phyloP scores from a whole-genome alignment of 2,113 vertebrate species.

The Halichoerus grypus region DNA sequence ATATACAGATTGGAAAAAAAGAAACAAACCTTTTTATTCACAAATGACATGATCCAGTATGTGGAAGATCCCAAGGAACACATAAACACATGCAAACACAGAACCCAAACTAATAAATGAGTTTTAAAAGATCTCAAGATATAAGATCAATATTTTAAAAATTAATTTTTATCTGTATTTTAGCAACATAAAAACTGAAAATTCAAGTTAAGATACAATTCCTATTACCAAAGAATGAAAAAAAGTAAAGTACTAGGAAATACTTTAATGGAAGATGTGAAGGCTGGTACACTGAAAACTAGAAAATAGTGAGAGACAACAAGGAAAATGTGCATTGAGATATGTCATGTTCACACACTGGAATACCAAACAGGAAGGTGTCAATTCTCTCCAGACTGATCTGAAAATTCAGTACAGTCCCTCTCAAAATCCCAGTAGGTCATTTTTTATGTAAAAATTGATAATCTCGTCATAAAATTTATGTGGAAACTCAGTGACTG shows the following conservation, averaged over 20 bases:
- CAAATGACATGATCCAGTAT: not conserved
- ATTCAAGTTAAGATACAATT: not conserved
- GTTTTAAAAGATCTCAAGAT: not conserved
- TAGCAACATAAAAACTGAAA: not conserved
- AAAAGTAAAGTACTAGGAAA: not conserved
- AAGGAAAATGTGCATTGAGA: not conserved
- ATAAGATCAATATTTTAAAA: not conserved
- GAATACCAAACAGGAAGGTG: not conserved
- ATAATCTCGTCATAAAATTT: not conserved
- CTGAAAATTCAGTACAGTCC: not conserved
- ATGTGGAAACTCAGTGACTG: not conserved
- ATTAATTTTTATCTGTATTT: not conserved
- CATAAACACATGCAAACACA: not conserved
- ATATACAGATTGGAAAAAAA: not conserved
- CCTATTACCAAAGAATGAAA: not conserved
- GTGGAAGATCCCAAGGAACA: not conserved
- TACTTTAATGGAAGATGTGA: not conserved
- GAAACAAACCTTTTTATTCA: not conserved
- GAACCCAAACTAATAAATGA: not conserved
- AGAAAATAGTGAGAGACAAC: not conserved
- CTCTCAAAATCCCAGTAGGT: not conserved
- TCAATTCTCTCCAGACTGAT: not conserved
- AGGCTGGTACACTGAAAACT: not conserved
- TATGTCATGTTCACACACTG: fast-evolving
- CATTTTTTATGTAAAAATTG: not conserved